These are phyloP conservation scores for Cynocephalus volans DNA, from an alignment of 2,113 vertebrate genomes.

Conservation along the genomic window DNA sequence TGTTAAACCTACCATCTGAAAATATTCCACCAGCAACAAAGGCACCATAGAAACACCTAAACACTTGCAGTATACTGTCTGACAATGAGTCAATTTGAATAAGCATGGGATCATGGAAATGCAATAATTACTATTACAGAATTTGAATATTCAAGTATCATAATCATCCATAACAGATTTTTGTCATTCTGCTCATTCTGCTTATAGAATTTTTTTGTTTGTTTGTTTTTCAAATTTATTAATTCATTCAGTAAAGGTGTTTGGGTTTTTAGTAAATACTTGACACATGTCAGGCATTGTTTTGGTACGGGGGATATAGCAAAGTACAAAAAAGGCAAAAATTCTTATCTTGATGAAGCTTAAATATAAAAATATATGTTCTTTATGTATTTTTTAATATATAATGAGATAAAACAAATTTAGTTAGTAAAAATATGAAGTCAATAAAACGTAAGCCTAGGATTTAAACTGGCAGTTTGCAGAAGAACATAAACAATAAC, in stretches of 20 bases:
- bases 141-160: background rate
- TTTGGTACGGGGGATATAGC: background rate
- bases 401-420: constrained; percentile 9
- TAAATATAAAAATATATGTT: background rate
- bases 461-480: background rate
- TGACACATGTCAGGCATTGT: background rate
- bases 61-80: background rate
- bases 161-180: background rate
- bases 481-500: background rate
- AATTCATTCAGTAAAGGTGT: background rate
- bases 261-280: background rate
- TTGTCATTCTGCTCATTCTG: background rate
- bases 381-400: background rate
- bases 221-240: background rate
- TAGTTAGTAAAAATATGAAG: background rate
- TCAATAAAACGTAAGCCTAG: background rate
- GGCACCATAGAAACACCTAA: background rate
- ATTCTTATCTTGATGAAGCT: background rate
- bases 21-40: background rate
- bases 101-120: background rate
- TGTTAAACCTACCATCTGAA: background rate
- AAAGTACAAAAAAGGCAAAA: background rate
- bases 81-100: background rate
- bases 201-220: background rate
- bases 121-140: background rate